A percentile compares a stretch with the other conserved stretches of the same genome.
Conservation (phyloP, 2,113 vertebrate species). For the Paradoxurus hermaphroditus region DNA sequence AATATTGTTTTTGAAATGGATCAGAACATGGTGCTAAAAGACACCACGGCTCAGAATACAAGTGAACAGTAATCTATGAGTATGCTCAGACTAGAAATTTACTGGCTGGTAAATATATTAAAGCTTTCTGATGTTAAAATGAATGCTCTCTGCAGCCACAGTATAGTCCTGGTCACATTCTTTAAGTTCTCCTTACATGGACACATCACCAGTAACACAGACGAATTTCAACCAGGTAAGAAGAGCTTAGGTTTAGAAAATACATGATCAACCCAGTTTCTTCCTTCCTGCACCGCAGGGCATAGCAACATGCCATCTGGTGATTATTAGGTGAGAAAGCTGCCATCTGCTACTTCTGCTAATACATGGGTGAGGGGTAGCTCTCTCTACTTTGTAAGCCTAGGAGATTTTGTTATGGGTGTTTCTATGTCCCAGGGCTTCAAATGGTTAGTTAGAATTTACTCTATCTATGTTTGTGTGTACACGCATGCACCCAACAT, state of each 20-base stretch:
- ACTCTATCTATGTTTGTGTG: neutral
- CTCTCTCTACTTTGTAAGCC: neutral
- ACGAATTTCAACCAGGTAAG: conserved; percentile 23
- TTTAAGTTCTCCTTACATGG: neutral
- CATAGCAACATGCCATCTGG: conserved; percentile 61
- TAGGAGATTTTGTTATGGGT: neutral
- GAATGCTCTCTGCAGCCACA: neutral
- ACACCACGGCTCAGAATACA: neutral
- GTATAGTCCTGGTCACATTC: neutral
- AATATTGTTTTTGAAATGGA: neutral
- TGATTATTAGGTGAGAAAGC: conserved; percentile 34
- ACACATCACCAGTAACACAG: neutral
- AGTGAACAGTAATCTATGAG: neutral
- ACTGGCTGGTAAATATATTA: neutral
- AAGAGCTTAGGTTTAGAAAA: conserved; percentile 55
- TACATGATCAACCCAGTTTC: conserved; percentile 56
- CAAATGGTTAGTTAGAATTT: neutral
- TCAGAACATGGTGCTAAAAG: neutral
- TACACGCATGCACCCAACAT: fast-evolving
- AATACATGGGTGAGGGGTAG: neutral
- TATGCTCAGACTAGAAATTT: neutral
- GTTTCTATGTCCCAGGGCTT: neutral
- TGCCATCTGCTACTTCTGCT: conserved; percentile 60
- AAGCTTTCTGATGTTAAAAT: neutral
- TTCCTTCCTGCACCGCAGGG: conserved; percentile 38